phyloP scores from a whole-genome alignment of 2,113 vertebrate genomes.

The Rhabdomys dilectus region DNA sequence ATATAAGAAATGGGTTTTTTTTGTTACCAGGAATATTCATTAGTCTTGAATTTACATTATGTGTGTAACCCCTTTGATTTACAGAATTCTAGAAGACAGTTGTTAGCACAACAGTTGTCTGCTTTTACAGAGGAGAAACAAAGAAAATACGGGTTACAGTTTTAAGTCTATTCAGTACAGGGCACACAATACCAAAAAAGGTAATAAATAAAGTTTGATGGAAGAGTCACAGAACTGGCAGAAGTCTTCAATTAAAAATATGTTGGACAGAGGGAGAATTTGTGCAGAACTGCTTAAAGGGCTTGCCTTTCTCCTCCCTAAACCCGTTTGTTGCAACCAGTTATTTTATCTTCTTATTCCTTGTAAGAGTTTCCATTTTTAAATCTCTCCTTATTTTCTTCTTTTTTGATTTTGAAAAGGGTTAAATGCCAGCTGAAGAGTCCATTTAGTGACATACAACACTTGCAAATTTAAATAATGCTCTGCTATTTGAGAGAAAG shows the following conservation, averaged over 20 bases:
- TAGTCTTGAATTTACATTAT: background rate
- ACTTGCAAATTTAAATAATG: conserved; percentile 66
- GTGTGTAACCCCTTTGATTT: background rate
- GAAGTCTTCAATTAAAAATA: background rate
- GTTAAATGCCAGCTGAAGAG: background rate
- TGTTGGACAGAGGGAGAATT: background rate
- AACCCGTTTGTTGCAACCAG: background rate
- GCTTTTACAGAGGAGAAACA: background rate
- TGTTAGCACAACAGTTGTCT: background rate
- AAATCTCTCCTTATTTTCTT: conserved; percentile 37
- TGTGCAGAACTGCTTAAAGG: background rate
- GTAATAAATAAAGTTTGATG: conserved; percentile 24
- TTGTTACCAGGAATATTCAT: background rate
- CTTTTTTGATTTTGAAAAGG: background rate
- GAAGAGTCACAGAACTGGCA: background rate
- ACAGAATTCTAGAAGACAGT: background rate
- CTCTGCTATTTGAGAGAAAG: conserved; percentile 16
- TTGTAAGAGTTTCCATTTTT: background rate
- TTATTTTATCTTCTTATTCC: background rate
- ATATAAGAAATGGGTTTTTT: conserved; percentile 13
- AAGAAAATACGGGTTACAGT: background rate
- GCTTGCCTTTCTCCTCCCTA: background rate
- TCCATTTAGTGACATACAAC: background rate
- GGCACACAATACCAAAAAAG: background rate
- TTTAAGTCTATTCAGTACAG: background rate